Base-by-base conservation (phyloP, 1,140 invertebrate genomes). In the Orchesella cincta region DNA sequence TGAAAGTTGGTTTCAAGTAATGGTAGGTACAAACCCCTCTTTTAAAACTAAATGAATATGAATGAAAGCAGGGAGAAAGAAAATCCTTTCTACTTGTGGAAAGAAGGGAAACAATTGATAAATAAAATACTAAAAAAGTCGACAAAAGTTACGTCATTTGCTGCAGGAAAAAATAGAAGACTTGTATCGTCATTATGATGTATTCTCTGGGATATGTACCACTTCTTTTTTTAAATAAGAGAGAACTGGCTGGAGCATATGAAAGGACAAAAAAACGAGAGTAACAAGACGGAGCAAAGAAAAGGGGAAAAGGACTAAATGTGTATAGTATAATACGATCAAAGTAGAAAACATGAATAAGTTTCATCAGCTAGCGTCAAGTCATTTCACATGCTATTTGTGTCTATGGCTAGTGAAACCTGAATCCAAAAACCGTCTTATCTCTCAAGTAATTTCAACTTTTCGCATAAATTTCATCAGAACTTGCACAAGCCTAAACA, bases 401-500 rank as follows among this genome's bases (percentile, higher is more conserved):
- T 74, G 71, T 80, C 76, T 80, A 29, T 33, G 62, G 28, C 76
- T 78, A 72, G 77, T 80, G 76, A 80, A 80, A 78, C 73, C 52
- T 75, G 79, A 77, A 77, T 76, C 70, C 51, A 67, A 67, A 54
- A 64, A 81, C 78, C 78, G 70, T 76, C 77, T 81, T 81, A 81
- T 81, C 81, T 81, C 74, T 46, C 74, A 78, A 81, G 78, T 81
- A 76, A 67, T 67, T 67, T 80, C 72, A 81, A 81, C 78, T 81
- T 81, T 81, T 78, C 79, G 77, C 79, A 81, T 81, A 80, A 82
- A 80, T 82, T 78, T 80, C 75, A 76, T 62, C 74, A 76, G 36
- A 75, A 75, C 72, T 46, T 39, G 74, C 73, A 78, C 52, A 57
- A 67, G 74, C 52, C 33, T 36, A 34, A n/a, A 62, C 34, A 64